phyloP scores from a whole-genome alignment of 2,113 vertebrate species.

The Echinops telfairi region DNA sequence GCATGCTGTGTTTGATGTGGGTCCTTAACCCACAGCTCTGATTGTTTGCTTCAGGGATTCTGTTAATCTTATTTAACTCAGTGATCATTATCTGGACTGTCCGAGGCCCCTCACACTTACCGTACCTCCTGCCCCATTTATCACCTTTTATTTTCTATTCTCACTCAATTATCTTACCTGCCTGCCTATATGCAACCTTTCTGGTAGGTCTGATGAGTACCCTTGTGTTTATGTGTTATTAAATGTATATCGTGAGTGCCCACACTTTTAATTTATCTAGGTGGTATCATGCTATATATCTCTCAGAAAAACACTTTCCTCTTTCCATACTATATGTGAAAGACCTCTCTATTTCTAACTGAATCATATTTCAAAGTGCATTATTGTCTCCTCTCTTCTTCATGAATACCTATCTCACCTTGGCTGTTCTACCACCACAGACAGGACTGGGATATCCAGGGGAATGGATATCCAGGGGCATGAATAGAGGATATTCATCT shows the following conservation, averaged over 20 bases:
- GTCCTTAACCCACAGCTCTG: neutral
- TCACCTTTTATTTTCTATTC: slow-evolving; percentile 13
- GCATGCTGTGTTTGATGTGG: neutral
- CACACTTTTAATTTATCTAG: slow-evolving; percentile 21
- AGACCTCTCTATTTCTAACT: slow-evolving; percentile 14
- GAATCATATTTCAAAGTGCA: neutral
- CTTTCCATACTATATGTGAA: neutral
- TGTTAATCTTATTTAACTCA: slow-evolving; percentile 16
- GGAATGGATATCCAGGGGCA: too few species aligned
- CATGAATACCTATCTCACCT: neutral
- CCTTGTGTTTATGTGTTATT: slow-evolving; percentile 11
- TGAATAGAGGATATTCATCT: neutral
- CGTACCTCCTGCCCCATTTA: too few species aligned
- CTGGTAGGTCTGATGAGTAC: neutral
- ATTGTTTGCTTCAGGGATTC: neutral
- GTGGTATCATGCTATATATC: neutral
- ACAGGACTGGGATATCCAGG: too few species aligned
- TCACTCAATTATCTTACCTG: neutral
- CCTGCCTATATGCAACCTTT: neutral
- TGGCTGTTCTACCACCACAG: slow-evolving; percentile 6
- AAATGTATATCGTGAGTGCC: neutral
- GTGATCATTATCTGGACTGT: neutral
- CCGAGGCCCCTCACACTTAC: neutral
- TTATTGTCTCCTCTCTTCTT: neutral
- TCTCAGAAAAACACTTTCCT: neutral